Evolutionary conservation across 1,140 invertebrate species (phyloP), one percentile per base, ranked within the genome.

Genomic region (Papilio helenus): DNA sequence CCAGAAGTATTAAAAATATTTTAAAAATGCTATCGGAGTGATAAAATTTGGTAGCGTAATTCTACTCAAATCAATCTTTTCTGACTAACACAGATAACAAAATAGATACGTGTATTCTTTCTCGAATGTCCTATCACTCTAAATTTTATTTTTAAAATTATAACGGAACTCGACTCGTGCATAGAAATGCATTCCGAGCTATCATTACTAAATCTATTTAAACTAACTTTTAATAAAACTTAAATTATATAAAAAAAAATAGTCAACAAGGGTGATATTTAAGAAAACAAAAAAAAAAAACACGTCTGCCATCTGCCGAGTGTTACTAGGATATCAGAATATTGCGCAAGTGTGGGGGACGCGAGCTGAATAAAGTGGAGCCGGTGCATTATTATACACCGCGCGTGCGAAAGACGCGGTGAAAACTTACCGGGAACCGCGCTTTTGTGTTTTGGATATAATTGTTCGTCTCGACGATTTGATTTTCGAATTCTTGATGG

Each of bases 261-360:
- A 26, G 23, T 61, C 23, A 1, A 2, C 10, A 26, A 58, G n/a
- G 20, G 55, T 8, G 7, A 20, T 58, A 58, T 68, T 68, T 16
- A 68, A 68, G 20, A 29, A 16, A 68, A 39, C 16, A 46, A 74
- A 51, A 46, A 46, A 46, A 46, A 74, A 74, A 74, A 46, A 74
- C 20, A 29, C 23, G 0, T 46, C n/a, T 74, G 44, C 44, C 72
- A 49, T 74, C 72, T 74, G 72, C 72, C 72, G 71, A 72, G 65
- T 79, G 77, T 83, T 72, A 83, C 55, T 73, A 72, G 72, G 79
- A 80, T 84, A 81, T 82, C 79, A 77, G 73, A 80, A 78, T 77
- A 82, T 84, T 84, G 74, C 83, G 83, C 83, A 84, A 80, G 80
- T 74, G 72, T 74, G 26, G 61, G 23, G 18, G 9, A 79, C 80